Evolutionary conservation across 2,113 vertebrate genomes (phyloP).

Genomic region (Actenoides hombroni): DNA sequence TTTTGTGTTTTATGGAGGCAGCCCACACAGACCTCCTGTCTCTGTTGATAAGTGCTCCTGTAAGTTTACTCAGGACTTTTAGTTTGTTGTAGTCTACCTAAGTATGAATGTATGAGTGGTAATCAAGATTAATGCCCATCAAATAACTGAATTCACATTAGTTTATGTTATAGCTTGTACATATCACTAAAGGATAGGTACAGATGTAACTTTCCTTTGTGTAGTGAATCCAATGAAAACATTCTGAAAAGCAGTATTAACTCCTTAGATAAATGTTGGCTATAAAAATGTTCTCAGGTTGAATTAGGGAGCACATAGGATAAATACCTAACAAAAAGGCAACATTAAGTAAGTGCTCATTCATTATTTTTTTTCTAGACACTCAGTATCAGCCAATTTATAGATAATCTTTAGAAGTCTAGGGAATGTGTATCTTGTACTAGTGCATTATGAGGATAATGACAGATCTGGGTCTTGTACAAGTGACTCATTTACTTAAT

Average conservation of each 20-base stretch:
- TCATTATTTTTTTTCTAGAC: neutral
- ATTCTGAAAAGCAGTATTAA: neutral
- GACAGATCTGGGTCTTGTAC: neutral
- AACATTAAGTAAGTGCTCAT: neutral
- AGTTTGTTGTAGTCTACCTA: neutral
- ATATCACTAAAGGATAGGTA: neutral
- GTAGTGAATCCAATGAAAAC: neutral
- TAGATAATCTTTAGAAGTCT: neutral
- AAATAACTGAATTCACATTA: neutral
- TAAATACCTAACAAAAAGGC: neutral
- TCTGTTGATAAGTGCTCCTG: neutral
- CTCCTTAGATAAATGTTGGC: neutral
- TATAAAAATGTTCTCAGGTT: neutral
- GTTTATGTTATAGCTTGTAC: neutral
- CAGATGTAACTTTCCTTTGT: neutral
- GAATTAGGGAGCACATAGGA: neutral
- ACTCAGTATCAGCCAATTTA: neutral
- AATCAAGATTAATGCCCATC: neutral
- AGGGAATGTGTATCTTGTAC: neutral
- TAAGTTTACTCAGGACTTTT: neutral
- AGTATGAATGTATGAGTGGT: neutral
- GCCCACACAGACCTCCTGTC: neutral
- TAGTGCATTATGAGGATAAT: neutral
- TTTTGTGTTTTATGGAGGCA: neutral
- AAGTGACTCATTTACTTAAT: neutral